phyloP scores from a whole-genome alignment of 35 echinoderm and acorn worm species.

The Eucidaris tribuloides region DNA sequence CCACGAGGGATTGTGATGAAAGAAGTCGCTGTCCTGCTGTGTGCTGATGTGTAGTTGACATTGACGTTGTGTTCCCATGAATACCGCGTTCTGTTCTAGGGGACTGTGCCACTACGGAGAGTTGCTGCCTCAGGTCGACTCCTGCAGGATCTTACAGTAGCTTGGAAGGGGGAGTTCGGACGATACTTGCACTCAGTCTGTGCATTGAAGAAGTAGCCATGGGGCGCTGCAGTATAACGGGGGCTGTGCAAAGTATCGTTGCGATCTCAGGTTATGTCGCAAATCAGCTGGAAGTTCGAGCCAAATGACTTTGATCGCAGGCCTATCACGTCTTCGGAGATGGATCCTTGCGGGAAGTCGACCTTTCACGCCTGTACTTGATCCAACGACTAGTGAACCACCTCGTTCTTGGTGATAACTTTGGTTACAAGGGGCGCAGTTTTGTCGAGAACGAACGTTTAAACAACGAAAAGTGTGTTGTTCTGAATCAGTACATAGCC shows the following conservation, averaged over 20 bases:
- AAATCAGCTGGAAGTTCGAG: slow-evolving; percentile 47
- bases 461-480: slow-evolving; percentile 81
- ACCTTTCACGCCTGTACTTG: slow-evolving; percentile 75
- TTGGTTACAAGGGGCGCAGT: slow-evolving; percentile 46
- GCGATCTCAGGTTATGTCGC: slow-evolving; percentile 27
- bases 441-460: slow-evolving; percentile 57
- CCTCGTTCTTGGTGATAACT: slow-evolving; percentile 56
- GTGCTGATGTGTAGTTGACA: slow-evolving; percentile 26
- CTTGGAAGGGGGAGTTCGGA: slow-evolving; percentile 78
- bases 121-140: slow-evolving; percentile 53
- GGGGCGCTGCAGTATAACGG: slow-evolving; percentile 63
- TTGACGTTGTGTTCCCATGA: slow-evolving; percentile 52
- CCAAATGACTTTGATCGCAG: slow-evolving; percentile 68
- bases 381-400: slow-evolving; percentile 54
- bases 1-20: slow-evolving; percentile 52
- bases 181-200: slow-evolving; percentile 38
- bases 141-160: slow-evolving; percentile 64
- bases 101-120: slow-evolving; percentile 88
- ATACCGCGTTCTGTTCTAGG: slow-evolving; percentile 60
- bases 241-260: slow-evolving; percentile 68
- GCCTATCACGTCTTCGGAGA: slow-evolving; percentile 47
- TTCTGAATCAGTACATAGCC: slow-evolving; percentile 71
- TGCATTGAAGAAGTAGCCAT: slow-evolving; percentile 75
- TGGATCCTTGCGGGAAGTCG: slow-evolving; percentile 63
- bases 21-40: slow-evolving; percentile 52